These are phyloP conservation scores for Trichonephila clavata DNA, from an alignment of 1,140 invertebrate species.

Conservation along the genomic window DNA sequence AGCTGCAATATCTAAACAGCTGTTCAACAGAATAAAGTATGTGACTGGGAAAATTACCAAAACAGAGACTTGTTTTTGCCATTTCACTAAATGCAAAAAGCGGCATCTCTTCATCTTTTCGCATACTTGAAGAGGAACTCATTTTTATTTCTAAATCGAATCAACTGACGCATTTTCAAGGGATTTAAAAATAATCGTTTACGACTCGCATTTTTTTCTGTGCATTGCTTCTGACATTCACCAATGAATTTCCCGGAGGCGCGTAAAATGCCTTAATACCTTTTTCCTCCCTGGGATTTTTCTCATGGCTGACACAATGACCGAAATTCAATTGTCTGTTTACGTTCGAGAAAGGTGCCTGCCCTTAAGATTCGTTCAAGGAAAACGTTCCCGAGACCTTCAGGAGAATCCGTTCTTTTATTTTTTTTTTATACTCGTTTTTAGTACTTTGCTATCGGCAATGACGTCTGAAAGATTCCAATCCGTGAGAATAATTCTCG, in stretches of 20 bases:
- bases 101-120: not conserved
- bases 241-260: too few species aligned
- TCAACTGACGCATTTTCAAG: not conserved
- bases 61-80: not conserved
- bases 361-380: not conserved
- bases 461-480: too few species aligned
- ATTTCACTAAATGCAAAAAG: not conserved
- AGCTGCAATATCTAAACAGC: too few species aligned
- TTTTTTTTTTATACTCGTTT: too few species aligned
- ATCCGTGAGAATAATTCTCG: too few species aligned
- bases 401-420: not conserved
- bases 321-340: constrained; percentile 12
- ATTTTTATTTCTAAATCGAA: constrained; percentile 9
- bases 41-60: too few species aligned
- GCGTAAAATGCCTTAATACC: too few species aligned
- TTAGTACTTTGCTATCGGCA: too few species aligned
- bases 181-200: not conserved
- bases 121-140: not conserved
- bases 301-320: not conserved
- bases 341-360: not conserved
- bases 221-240: too few species aligned
- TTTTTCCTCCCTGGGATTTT: not conserved
- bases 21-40: too few species aligned
- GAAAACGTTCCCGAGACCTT: constrained; percentile 2
- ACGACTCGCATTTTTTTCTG: not conserved